These are phyloP conservation scores for Fulica atra DNA, from an alignment of 2,113 vertebrate genomes.

Conservation along the genomic window DNA sequence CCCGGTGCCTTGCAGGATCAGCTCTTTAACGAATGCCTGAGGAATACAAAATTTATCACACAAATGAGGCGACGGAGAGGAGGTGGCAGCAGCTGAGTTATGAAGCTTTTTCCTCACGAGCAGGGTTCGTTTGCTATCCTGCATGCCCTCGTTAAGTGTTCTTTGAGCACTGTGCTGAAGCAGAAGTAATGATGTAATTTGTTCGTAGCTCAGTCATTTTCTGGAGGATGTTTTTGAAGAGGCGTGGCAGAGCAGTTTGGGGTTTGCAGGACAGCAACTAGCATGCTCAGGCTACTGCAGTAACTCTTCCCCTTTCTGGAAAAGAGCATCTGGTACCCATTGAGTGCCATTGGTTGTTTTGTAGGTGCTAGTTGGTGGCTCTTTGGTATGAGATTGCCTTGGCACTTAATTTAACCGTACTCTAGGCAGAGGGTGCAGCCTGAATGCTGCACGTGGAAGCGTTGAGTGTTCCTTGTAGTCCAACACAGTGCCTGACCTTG, in stretches of 20 bases:
- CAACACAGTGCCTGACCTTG: constrained; percentile 56
- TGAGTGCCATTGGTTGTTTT: not conserved
- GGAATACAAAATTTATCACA: constrained; percentile 19
- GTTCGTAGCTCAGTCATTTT: not conserved
- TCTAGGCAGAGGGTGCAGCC: not conserved
- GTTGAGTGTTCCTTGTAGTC: not conserved
- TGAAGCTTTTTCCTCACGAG: not conserved
- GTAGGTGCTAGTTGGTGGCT: not conserved
- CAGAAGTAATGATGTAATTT: not conserved
- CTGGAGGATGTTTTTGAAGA: not conserved
- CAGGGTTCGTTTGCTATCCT: not conserved
- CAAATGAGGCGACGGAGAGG: not conserved
- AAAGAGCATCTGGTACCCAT: not conserved
- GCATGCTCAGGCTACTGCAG: not conserved
- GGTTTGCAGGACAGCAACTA: not conserved
- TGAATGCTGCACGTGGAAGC: accelerated
- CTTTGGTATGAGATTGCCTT: not conserved
- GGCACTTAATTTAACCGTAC: not conserved
- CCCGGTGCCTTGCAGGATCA: not conserved
- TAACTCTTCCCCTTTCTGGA: not conserved
- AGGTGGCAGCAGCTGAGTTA: constrained; percentile 20
- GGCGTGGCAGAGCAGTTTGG: not conserved
- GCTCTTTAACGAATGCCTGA: not conserved
- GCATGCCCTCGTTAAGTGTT: not conserved
- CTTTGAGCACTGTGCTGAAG: not conserved